phyloP scores from a whole-genome alignment of 2,113 vertebrate genomes.

The Cinclus mexicanus region DNA sequence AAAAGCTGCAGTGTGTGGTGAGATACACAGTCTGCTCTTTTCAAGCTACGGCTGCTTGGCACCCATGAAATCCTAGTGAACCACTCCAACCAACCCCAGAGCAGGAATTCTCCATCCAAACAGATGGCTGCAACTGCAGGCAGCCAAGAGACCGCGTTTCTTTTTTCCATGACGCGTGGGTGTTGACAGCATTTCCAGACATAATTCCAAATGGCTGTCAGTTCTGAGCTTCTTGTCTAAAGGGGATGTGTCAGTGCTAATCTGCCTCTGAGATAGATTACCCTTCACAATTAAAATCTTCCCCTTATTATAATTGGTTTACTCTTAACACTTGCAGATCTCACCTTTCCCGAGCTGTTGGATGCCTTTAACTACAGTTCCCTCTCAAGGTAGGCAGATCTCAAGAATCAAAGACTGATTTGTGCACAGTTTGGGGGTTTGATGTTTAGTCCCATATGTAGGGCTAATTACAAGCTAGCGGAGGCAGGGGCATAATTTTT shows the following conservation, averaged over 20 bases:
- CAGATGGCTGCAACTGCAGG: constrained; percentile 71
- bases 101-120: constrained; percentile 61
- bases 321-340: neutral
- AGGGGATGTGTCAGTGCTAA: constrained; percentile 32
- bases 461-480: neutral
- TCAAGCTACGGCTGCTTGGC: constrained; percentile 61
- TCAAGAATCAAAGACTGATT: neutral
- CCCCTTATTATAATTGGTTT: constrained; percentile 1
- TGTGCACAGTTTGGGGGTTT: neutral
- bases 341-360: neutral
- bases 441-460: neutral
- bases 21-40: constrained; percentile 55
- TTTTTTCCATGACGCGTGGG: constrained; percentile 17
- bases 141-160: constrained; percentile 52
- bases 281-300: constrained; percentile 5
- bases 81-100: constrained; percentile 64
- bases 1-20: neutral
- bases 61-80: constrained; percentile 51
- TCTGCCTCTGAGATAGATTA: constrained; percentile 43
- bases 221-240: constrained; percentile 22
- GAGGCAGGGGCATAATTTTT: neutral
- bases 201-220: constrained; percentile 71
- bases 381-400: neutral
- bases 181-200: constrained; percentile 68
- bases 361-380: neutral